Conservation (phyloP, 2,888 invertebrate genomes). For the Sicus ferrugineus region DNA sequence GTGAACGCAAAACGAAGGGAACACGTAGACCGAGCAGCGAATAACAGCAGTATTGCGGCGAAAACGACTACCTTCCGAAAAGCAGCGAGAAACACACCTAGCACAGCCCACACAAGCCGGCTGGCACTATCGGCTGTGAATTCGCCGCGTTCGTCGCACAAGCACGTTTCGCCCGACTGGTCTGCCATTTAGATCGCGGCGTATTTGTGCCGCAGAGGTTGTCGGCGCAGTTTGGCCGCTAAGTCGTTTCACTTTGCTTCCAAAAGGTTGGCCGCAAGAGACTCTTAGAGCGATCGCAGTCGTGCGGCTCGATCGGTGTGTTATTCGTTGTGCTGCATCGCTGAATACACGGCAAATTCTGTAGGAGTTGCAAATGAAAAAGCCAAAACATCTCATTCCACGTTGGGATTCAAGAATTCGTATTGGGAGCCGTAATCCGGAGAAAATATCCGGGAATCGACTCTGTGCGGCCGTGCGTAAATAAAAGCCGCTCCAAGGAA, state of each 20-base stretch:
- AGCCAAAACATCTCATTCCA: no score
- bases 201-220: conserved; percentile 32
- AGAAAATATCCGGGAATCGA: no score
- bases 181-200: conserved; percentile 27
- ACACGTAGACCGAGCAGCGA: conserved; percentile 9
- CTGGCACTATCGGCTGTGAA: neutral
- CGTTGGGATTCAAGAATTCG: no score
- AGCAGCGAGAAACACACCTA: neutral
- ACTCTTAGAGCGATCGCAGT: conserved; percentile 37
- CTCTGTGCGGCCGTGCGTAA: no score
- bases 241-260: conserved; percentile 56
- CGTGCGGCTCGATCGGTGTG: conserved; percentile 37
- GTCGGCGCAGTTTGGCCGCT: conserved; percentile 32
- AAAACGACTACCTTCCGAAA: conserved; percentile 10
- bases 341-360: no score
- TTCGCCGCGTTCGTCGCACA: conserved; percentile 9
- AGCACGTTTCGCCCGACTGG: conserved; percentile 18
- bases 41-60: conserved; percentile 24
- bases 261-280: conserved; percentile 51
- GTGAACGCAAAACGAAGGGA: conserved; percentile 4
- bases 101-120: conserved; percentile 11
- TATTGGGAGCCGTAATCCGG: no score
- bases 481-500: no score
- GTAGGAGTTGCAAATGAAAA: no score
- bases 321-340: no score